A percentile compares a stretch with the other conserved stretches of the same genome.
Conservation (phyloP, 2,797 vertebrate species). For the Coracias cyanogaster region DNA sequence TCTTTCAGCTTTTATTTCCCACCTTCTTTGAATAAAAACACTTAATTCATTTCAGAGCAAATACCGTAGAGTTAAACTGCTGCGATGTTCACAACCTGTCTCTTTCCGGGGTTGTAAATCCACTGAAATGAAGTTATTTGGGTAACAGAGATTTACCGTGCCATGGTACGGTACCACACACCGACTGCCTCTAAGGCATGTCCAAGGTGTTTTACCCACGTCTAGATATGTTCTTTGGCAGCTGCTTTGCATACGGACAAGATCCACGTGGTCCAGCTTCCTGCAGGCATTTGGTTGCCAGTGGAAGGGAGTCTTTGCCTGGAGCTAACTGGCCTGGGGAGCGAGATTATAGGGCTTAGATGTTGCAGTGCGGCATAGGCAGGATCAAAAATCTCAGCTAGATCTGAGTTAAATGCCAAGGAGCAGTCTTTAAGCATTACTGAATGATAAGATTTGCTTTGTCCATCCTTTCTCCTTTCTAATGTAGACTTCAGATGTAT, state of each 20-base stretch:
- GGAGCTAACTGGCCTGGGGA: not conserved
- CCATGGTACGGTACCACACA: not conserved
- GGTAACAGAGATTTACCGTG: not conserved
- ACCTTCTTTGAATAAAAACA: not conserved
- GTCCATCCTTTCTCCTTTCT: not conserved
- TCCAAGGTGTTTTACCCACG: not conserved
- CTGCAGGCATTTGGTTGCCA: not conserved
- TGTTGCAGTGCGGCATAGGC: not conserved
- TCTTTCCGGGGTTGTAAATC: not conserved
- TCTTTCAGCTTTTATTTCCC: not conserved
- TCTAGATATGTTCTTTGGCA: not conserved
- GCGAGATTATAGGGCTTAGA: not conserved
- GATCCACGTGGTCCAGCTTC: not conserved
- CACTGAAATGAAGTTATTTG: not conserved
- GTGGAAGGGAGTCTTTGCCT: not conserved
- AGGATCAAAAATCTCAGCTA: not conserved
- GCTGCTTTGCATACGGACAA: rapidly evolving
- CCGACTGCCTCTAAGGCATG: rapidly evolving
- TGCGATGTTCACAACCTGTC: not conserved
- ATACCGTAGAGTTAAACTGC: not conserved
- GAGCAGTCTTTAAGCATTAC: not conserved
- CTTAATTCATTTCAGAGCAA: not conserved
- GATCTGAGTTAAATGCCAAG: not conserved
- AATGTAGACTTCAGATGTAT: not conserved
- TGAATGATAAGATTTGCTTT: not conserved